These are phyloP conservation scores for Diplolepis rosae DNA, from an alignment of 2,888 invertebrate genomes.

Conservation along the genomic window DNA sequence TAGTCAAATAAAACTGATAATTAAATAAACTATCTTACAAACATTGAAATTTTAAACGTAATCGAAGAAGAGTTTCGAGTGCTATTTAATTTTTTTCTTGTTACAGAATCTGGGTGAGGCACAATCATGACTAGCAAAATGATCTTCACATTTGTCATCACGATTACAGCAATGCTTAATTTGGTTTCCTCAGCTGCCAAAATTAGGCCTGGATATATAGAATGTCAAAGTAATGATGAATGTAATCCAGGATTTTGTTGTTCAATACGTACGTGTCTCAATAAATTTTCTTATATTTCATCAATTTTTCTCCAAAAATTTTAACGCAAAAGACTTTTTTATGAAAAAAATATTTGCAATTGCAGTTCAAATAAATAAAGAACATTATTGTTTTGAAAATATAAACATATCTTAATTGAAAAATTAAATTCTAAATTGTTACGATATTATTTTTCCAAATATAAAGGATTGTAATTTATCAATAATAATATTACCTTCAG, in stretches of 20 bases:
- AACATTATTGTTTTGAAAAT: no score
- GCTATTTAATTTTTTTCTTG: neutral
- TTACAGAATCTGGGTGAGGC: slow-evolving; percentile 22
- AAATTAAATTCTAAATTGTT: no score
- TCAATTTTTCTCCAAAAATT: slow-evolving; percentile 20
- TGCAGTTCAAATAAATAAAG: no score
- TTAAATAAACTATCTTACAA: neutral
- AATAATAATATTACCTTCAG: no score
- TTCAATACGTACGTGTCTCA: slow-evolving; percentile 52
- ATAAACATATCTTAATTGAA: no score
- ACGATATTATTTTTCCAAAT: no score
- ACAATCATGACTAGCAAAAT: slow-evolving; percentile 25
- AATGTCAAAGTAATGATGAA: slow-evolving; percentile 54
- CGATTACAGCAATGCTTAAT: neutral
- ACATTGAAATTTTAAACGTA: neutral
- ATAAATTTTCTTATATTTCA: no score
- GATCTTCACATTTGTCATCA: slow-evolving; percentile 22
- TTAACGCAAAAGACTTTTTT: no score
- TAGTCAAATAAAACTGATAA: neutral
- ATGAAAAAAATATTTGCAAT: no score
- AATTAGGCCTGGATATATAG: slow-evolving; percentile 39
- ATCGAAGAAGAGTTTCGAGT: neutral
- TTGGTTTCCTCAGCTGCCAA: slow-evolving; percentile 25
- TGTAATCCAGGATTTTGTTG: slow-evolving; percentile 59
- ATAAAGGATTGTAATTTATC: no score